Evolutionary conservation across 2,888 invertebrate species (phyloP).

Genomic region (Torymus tubicola): DNA sequence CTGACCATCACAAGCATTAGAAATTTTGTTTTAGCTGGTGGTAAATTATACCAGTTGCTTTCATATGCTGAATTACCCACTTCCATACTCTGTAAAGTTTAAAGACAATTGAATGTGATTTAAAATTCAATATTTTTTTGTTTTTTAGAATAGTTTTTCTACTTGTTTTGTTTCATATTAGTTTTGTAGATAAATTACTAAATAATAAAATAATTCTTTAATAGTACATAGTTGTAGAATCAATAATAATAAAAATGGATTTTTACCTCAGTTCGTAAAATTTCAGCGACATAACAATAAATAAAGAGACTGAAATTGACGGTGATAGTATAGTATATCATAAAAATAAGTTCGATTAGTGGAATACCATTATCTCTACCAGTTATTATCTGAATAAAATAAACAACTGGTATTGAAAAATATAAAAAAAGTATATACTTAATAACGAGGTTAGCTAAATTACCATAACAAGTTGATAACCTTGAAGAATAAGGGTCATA

Average conservation of each 20-base stretch:
- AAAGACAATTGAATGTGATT: no score
- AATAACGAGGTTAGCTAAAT: not conserved
- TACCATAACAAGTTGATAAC: constrained; percentile 45
- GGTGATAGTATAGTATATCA: constrained; percentile 46
- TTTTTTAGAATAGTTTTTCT: no score
- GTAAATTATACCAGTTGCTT: constrained; percentile 63
- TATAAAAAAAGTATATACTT: no score
- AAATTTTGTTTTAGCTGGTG: constrained; percentile 53
- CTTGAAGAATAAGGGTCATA: constrained; percentile 34
- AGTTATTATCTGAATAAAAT: no score
- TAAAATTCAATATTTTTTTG: no score
- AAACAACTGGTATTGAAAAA: no score
- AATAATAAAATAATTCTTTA: no score
- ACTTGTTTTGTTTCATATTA: no score
- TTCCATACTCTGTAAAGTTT: constrained; percentile 58
- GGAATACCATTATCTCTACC: not conserved
- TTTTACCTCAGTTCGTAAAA: constrained; percentile 53
- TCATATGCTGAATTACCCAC: constrained; percentile 62
- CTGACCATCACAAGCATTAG: constrained; percentile 62
- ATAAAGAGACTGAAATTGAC: constrained; percentile 49
- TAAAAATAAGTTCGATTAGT: constrained; percentile 49
- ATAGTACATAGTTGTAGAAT: no score
- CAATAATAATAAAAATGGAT: no score
- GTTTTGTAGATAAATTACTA: no score
- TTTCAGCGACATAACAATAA: constrained; percentile 56